A percentile compares a stretch with the other conserved stretches of the same genome.
Evolutionary conservation across 2,888 invertebrate genomes (phyloP).

Genomic region (Ennomos quercinarius): DNA sequence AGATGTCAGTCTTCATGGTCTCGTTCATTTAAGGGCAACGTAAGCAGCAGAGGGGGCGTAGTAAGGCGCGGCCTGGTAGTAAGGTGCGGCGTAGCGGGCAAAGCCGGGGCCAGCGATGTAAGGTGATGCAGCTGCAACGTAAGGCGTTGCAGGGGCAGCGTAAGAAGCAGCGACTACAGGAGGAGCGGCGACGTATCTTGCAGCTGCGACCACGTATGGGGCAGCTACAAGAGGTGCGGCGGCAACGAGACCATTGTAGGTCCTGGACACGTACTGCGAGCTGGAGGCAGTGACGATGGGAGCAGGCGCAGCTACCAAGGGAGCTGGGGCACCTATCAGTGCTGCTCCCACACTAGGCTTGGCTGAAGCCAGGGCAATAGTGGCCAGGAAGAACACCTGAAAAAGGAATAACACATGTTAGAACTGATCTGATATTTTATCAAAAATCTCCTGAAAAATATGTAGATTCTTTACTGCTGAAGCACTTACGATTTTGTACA

Average conservation of each 20-base stretch:
- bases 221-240: slow-evolving; percentile 87
- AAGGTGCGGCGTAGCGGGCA: slow-evolving; percentile 40
- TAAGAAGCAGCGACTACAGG: slow-evolving; percentile 19
- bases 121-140: slow-evolving; percentile 30
- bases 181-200: slow-evolving; percentile 60
- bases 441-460: not conserved
- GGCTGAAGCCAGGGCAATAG: slow-evolving; percentile 64
- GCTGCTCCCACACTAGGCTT: slow-evolving; percentile 72
- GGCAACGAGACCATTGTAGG: slow-evolving; percentile 54
- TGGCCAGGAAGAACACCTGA: slow-evolving; percentile 69
- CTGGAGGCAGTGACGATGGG: slow-evolving; percentile 68
- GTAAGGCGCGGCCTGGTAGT: slow-evolving; percentile 49
- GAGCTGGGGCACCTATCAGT: slow-evolving; percentile 71
- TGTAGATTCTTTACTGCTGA: not conserved
- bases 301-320: slow-evolving; percentile 55
- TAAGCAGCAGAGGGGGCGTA: slow-evolving; percentile 66
- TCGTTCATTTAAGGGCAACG: slow-evolving; percentile 62
- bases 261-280: slow-evolving; percentile 54
- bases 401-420: slow-evolving; percentile 32
- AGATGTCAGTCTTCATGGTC: slow-evolving; percentile 56
- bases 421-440: not conserved
- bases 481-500: slow-evolving; percentile 73
- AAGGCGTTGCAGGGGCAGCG: slow-evolving; percentile 51
- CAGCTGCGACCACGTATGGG: slow-evolving; percentile 87
- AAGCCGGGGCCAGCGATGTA: not conserved